Percentiles rank a stretch among this genome's conserved stretches.
Conservation (phyloP, 2,113 vertebrate species). For the Paedocypris sp. region DNA sequence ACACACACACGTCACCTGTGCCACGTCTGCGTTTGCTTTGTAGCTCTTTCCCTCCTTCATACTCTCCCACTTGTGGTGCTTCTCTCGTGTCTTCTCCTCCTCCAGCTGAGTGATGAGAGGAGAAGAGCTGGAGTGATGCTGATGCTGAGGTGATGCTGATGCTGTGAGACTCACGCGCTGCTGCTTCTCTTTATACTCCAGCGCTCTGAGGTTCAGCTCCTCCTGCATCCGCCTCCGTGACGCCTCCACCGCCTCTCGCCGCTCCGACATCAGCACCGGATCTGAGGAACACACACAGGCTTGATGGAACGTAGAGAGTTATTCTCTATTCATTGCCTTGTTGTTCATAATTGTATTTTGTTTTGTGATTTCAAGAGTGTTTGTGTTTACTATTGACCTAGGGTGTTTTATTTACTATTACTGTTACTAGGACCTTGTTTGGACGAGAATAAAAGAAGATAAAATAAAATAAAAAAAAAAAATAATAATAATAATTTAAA, state of each 20-base stretch:
- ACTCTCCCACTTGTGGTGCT: conserved; percentile 82
- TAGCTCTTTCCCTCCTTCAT: conserved; percentile 79
- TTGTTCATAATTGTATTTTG: no score
- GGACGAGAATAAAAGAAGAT: no score
- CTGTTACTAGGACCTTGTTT: no score
- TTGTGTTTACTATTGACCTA: no score
- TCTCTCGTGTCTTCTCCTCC: conserved; percentile 78
- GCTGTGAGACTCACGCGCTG: conserved; percentile 58
- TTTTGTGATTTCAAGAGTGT: no score
- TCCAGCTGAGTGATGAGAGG: conserved; percentile 66
- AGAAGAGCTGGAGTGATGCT: not conserved
- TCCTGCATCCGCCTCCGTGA: conserved; percentile 80
- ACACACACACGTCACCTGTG: conserved; percentile 53
- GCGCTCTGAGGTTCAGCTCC: conserved; percentile 74
- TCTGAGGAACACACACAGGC: conserved; percentile 55
- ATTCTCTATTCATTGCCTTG: no score
- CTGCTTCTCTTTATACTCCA: conserved; percentile 76
- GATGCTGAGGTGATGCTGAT: not conserved
- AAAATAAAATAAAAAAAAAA: no score
- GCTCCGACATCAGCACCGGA: conserved; percentile 56
- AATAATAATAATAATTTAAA: no score
- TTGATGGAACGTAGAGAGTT: no score
- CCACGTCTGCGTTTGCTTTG: conserved; percentile 48
- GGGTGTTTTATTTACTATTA: no score
- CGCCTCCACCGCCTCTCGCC: conserved; percentile 77